Base-by-base conservation (phyloP, 2,113 vertebrate species). In the Bolborhynchus lineola region DNA sequence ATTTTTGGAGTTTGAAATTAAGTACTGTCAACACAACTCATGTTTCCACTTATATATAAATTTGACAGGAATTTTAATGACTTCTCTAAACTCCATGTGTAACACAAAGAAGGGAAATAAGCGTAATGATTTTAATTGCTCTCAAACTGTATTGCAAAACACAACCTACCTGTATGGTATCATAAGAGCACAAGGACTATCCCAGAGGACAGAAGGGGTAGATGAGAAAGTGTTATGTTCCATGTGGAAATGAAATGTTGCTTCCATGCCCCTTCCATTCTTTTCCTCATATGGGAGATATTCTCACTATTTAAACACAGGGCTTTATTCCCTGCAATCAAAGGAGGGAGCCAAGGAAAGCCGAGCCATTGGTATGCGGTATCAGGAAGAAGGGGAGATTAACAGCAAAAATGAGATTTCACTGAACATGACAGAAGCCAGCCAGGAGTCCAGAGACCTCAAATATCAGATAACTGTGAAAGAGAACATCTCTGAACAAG, bases 1-100 rank as follows among this genome's bases (percentile, higher is more conserved):
- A 94, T 74, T 96, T 93, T 76, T n/a, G 47, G 77, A 84, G 72
- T 92, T 92, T 70, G 86, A 92, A 96, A 95, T 95, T 79, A 94
- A 89, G 25, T 72, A 88, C 70, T 94, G 92, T 88, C 82, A 94
- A 86, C 90, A 86, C 69, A 88, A 84, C 53, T 96, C 83, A 82
- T 68, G 69, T 82, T 95, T 92, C 71, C 35, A 47, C 68, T 94
- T 79, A 76, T 5, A 84, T 0, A 9, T 31, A 94, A 86, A 79
- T 72, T 88, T 76, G 86, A 94, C 88, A 79, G 70, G 62, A 95
- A 86, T 90, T 84, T 89, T 96, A 94, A 96, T 70, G 77, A 82
- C 41, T 91, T 90, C 65, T 50, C 76, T 52, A 37, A 85, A 79
- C 39, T 67, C 42, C 25, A 50, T 3, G 0, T 29, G n/a, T 28